Base-by-base conservation (phyloP, 2,888 invertebrate genomes). In the Nebria brevicollis region DNA sequence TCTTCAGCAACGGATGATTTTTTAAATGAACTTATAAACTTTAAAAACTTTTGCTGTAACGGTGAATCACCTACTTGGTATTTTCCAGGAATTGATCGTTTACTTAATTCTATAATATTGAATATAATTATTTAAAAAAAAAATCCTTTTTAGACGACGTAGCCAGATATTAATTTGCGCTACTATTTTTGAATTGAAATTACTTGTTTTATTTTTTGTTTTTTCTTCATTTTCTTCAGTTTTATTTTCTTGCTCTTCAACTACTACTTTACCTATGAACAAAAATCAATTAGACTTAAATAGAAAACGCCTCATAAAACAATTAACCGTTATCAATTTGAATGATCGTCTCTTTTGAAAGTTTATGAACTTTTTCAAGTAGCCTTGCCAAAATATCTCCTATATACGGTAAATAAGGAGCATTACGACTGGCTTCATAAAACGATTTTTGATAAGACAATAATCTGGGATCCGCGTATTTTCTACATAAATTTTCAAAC, bases 331-430 rank as follows among this genome's bases (percentile, higher is more conserved):
- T 11, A 6, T 84, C 73, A 83, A 83, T 76, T 84, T 84, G 77
- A 20, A 65, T 66, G n/a, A 54, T 43, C 41, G 68, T 41, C 20
- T 80, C 70, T 54, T 68, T 26, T 11, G 75, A 72, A 13, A 75
- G 34, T 6, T 66, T 26, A 34, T 43, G 87, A 68, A 89, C 85
- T 81, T 87, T 86, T 72, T 87, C 87, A 4, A 91, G 85, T 66
- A 91, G 84, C 83, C 87, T 88, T 0, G 86, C 85, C 3, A 91
- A 82, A 41, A 92, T 83, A 83, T 91, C 90, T 0, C 89, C 90
- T 0, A 91, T 89, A 80, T 88, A 90, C 0, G 92, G 91, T 83
- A 92, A 85, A 75, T 86, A 89, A 1, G 91, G 90, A 0, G 88
- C 86, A 68, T 86, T 86, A 77, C 86, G 85, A 20, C 89, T 87